These are phyloP conservation scores for Lepidurus couesii DNA, from an alignment of 1,140 invertebrate species.

Conservation along the genomic window DNA sequence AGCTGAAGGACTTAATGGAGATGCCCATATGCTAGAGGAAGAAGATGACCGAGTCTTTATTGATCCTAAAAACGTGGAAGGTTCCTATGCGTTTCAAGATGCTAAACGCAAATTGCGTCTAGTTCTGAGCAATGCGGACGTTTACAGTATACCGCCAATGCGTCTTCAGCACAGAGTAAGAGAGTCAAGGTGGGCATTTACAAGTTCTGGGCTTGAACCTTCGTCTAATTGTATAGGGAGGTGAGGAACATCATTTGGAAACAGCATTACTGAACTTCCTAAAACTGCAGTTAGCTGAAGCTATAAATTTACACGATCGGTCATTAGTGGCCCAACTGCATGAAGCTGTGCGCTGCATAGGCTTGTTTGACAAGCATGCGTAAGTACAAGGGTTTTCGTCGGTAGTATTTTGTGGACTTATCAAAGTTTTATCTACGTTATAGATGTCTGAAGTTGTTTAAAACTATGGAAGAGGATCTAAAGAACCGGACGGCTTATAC, in stretches of 20 bases:
- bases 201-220: background rate
- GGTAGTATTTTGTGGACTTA: background rate
- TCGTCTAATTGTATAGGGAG: background rate
- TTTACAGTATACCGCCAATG: slow-evolving; percentile 41
- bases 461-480: slow-evolving; percentile 74
- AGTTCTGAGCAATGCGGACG: slow-evolving; percentile 77
- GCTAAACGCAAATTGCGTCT: slow-evolving; percentile 87
- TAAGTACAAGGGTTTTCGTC: slow-evolving; percentile 40
- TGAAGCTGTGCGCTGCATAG: slow-evolving; percentile 75
- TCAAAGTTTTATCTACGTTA: slow-evolving; percentile 37
- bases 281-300: slow-evolving; percentile 76
- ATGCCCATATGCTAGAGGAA: slow-evolving; percentile 50
- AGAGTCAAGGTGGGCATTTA: background rate
- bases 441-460: slow-evolving; percentile 67
- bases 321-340: slow-evolving; percentile 77
- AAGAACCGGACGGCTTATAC: slow-evolving; percentile 71
- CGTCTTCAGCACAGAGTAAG: slow-evolving; percentile 20
- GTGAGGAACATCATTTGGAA: slow-evolving; percentile 43
- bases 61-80: slow-evolving; percentile 58
- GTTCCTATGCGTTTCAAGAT: slow-evolving; percentile 65
- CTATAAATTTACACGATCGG: slow-evolving; percentile 75
- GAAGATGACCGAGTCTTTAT: slow-evolving; percentile 54
- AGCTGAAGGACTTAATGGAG: slow-evolving; percentile 41
- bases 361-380: slow-evolving; percentile 64
- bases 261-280: slow-evolving; percentile 66